Percentiles rank a stretch among this genome's conserved stretches.
Evolutionary conservation across 2,113 vertebrate species (phyloP).

Genomic region (Isichthys henryi): DNA sequence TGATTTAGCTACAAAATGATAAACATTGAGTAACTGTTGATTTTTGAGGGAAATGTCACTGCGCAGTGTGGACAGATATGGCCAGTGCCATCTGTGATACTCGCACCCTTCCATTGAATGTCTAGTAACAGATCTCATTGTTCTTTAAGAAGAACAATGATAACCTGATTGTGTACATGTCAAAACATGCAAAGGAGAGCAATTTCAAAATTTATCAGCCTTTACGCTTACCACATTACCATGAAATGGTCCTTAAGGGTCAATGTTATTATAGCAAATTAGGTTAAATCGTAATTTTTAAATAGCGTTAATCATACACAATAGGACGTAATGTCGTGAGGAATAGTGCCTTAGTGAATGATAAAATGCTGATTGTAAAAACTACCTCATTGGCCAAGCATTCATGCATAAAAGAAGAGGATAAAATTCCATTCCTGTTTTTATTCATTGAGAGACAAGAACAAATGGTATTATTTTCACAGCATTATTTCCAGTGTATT

Average conservation of each 20-base stretch:
- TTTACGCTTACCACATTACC: not conserved
- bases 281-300: not conserved
- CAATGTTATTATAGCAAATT: not conserved
- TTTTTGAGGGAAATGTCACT: not conserved
- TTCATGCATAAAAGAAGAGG: not conserved
- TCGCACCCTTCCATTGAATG: not conserved
- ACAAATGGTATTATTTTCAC: not conserved
- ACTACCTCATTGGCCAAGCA: not conserved
- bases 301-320: not conserved
- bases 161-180: not conserved
- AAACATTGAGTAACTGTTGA: not conserved
- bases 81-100: not conserved
- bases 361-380: not conserved
- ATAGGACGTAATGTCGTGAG: not conserved
- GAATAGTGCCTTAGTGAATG: not conserved
- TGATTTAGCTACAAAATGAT: not conserved
- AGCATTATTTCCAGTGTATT: not conserved
- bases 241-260: not conserved
- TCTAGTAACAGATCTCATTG: not conserved
- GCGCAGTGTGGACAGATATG: not conserved
- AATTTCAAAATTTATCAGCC: not conserved
- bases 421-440: not conserved
- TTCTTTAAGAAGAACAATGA: not conserved
- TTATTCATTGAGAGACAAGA: not conserved
- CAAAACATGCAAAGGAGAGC: not conserved